A percentile compares a stretch with the other conserved stretches of the same genome.
Evolutionary conservation across 2,113 vertebrate species (phyloP).

Genomic region (Silurus asotus): DNA sequence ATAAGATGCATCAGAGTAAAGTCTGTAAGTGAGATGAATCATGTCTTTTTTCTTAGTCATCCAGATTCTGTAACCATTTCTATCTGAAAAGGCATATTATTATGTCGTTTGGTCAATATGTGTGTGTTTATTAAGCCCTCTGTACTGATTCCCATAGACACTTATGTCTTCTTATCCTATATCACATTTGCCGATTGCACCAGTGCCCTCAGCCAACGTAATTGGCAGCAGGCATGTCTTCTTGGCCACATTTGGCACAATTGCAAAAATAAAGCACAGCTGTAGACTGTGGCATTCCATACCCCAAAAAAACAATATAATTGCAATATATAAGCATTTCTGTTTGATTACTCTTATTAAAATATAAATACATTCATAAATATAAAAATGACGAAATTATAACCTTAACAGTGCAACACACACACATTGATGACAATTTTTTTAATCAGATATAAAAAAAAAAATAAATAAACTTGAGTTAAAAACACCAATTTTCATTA

Average conservation of each 20-base stretch:
- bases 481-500: too few species aligned
- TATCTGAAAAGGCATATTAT: background rate
- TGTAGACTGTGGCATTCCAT: conserved; percentile 3
- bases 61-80: background rate
- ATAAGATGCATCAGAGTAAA: background rate
- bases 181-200: conserved; percentile 6
- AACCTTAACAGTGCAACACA: too few species aligned
- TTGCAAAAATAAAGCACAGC: conserved; percentile 9
- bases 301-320: background rate
- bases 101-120: background rate
- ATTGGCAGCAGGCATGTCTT: conserved; percentile 28
- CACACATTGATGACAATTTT: too few species aligned
- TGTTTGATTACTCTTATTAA: too few species aligned
- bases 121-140: background rate
- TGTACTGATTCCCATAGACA: background rate
- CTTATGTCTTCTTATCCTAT: conserved; percentile 16
- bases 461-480: too few species aligned
- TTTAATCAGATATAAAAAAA: too few species aligned
- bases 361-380: too few species aligned
- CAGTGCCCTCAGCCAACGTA: conserved; percentile 37
- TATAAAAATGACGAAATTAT: too few species aligned
- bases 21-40: background rate
- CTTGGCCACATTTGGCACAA: conserved; percentile 2
- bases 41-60: conserved; percentile 4
- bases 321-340: too few species aligned